A percentile compares a stretch with the other conserved stretches of the same genome.
phyloP scores from a whole-genome alignment of 2,888 invertebrate species.

The Oligia fasciuncula region DNA sequence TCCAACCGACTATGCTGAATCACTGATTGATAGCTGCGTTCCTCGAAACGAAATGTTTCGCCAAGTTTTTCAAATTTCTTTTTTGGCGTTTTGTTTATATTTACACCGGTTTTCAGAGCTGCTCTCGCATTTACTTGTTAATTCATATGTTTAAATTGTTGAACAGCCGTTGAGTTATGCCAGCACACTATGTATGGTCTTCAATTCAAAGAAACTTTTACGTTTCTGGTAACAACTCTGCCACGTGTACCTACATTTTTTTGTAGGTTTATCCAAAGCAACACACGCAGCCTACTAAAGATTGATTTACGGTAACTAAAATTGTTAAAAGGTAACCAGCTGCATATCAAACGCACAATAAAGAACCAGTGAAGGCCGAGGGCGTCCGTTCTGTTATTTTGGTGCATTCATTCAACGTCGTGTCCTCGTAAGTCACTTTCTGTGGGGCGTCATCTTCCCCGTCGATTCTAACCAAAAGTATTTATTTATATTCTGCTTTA shows the following conservation, averaged over 20 bases:
- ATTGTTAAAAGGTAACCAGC: constrained; percentile 55
- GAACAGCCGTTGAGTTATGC: constrained; percentile 24
- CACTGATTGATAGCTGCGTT: constrained; percentile 82
- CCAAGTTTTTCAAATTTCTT: constrained; percentile 71
- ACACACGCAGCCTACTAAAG: constrained; percentile 40
- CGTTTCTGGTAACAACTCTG: constrained; percentile 27
- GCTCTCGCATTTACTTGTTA: constrained; percentile 21
- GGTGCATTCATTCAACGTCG: constrained; percentile 83
- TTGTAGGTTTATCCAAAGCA: constrained; percentile 12
- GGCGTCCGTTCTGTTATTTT: constrained; percentile 80
- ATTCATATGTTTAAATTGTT: constrained; percentile 19
- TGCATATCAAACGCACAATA: constrained; percentile 68
- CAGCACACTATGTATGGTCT: constrained; percentile 1
- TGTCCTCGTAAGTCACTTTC: constrained; percentile 76
- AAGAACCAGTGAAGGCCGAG: constrained; percentile 81
- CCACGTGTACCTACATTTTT: not conserved
- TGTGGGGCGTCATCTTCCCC: constrained; percentile 74
- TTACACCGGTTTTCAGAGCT: constrained; percentile 40
- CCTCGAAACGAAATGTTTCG: constrained; percentile 75
- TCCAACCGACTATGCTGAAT: constrained; percentile 77
- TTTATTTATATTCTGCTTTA: constrained; percentile 50
- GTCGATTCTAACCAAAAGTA: constrained; percentile 61
- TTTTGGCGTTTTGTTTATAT: constrained; percentile 57
- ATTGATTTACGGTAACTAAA: constrained; percentile 63
- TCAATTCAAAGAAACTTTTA: constrained; percentile 25